These are phyloP conservation scores for Ophion costatus DNA, from an alignment of 2,888 invertebrate genomes.

Conservation along the genomic window DNA sequence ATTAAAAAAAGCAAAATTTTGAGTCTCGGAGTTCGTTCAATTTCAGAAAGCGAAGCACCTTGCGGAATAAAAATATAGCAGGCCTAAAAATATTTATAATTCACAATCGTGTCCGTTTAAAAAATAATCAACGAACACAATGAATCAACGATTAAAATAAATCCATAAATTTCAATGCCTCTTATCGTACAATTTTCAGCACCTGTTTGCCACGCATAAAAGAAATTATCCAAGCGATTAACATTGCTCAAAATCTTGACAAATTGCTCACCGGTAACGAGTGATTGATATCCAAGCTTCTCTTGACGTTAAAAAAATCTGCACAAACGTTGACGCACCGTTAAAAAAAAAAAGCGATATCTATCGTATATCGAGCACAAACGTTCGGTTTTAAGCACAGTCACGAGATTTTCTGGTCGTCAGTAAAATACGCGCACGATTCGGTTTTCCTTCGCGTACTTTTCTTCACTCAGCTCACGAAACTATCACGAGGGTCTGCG, in stretches of 20 bases:
- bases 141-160: too few relatives aligned
- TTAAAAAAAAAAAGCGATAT: slow-evolving; percentile 31
- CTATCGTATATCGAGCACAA: slow-evolving; percentile 49
- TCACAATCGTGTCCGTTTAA: too few relatives aligned
- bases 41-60: too few relatives aligned
- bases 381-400: slow-evolving; percentile 53
- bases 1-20: too few relatives aligned
- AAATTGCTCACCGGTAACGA: slow-evolving; percentile 55
- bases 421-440: slow-evolving; percentile 44
- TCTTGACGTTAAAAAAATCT: slow-evolving; percentile 49
- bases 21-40: too few relatives aligned
- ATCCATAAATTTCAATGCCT: too few relatives aligned
- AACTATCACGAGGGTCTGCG: slow-evolving; percentile 41
- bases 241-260: not conserved
- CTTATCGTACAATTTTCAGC: not conserved
- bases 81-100: too few relatives aligned
- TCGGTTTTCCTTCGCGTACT: slow-evolving; percentile 19
- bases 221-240: not conserved
- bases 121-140: too few relatives aligned
- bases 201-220: not conserved
- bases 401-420: slow-evolving; percentile 33
- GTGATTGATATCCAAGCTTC: slow-evolving; percentile 65
- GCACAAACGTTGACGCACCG: slow-evolving; percentile 58
- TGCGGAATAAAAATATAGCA: too few relatives aligned
- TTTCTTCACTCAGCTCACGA: slow-evolving; percentile 38